A percentile compares a stretch with the other conserved stretches of the same genome.
These are phyloP conservation scores for Neodiprion fabricii DNA, from an alignment of 1,140 invertebrate species.

Conservation along the genomic window DNA sequence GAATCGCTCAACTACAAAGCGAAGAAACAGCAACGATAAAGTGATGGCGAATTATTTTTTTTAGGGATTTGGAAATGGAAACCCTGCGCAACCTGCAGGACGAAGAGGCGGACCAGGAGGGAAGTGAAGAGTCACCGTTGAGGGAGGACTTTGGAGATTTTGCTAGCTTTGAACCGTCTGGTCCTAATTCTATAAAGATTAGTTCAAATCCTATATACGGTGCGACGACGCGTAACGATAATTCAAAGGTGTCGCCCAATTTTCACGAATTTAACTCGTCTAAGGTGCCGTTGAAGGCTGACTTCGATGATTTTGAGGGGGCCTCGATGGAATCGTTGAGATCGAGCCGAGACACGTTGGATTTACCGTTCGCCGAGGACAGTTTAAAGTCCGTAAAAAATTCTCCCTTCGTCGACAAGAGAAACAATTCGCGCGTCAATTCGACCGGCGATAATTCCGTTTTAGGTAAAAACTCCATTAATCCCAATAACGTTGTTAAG, in stretches of 20 bases:
- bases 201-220: conserved; percentile 43
- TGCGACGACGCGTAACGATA: conserved; percentile 34
- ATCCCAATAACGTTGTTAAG: conserved; percentile 40
- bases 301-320: conserved; percentile 58
- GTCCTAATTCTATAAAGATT: conserved; percentile 36
- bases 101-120: conserved; percentile 52
- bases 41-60: conserved; percentile 6
- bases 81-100: conserved; percentile 47
- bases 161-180: conserved; percentile 48
- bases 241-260: conserved; percentile 36
- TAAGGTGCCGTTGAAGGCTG: conserved; percentile 52
- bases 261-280: conserved; percentile 52
- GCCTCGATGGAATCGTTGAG: conserved; percentile 48
- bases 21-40: no score
- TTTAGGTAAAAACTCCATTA: conserved; percentile 39
- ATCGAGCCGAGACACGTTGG: conserved; percentile 53
- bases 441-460: conserved; percentile 41
- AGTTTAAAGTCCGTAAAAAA: conserved; percentile 50
- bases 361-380: conserved; percentile 56
- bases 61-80: conserved; percentile 50
- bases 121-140: conserved; percentile 51
- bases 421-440: conserved; percentile 42
- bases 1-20: no score
- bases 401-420: conserved; percentile 48
- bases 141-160: conserved; percentile 54